Evolutionary conservation across 2,113 vertebrate species (phyloP), one percentile per base, ranked within the genome.

Genomic region (Prionailurus bengalensis): DNA sequence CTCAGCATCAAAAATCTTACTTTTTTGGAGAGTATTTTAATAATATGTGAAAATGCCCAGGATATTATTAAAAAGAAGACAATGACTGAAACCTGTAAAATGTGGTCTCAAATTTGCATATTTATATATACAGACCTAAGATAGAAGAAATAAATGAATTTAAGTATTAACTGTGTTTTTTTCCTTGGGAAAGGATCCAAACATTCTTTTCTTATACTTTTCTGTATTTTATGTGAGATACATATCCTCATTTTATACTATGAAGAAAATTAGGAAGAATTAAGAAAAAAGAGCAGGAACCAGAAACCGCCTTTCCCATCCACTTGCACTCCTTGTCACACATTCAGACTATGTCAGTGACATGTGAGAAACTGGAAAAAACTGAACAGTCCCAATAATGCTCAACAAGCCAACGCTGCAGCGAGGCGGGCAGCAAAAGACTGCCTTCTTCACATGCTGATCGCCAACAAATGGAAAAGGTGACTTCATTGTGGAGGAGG

Each of bases 1-100:
- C 25, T 76, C 10, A 81, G 45, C 17, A 82, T 78, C 95, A 36
- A 76, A 97, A 94, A 70, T 16, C 7, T 91, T 97, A 16, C 73
- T 79, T 88, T 93, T 48, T 68, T 83, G 84, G 11, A 2, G 27
- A 76, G 16, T 14, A 74, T 94, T 78, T 94, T 96, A 96, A 53
- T 95, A 31, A 92, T 42, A 94, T 7, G 12, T 70, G 25, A 91
- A 86, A 93, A 71, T 71, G 4, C 25, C 92, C 29, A 61, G 21
- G 6, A 78, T 39, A 7, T 55, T 48, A 90, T 29, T 93, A 27
- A 91, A 96, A 95, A 66, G 33, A 84, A 53, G 68, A 48, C 5
- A 91, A 16, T 51, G 33, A 58, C 36, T 58, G 33, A 88, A 85
- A 91, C 3, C 27, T 95, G 25, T 84, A 71, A 88, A 66, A n/a